These are phyloP conservation scores for Lichenostomus cassidix DNA, from an alignment of 2,113 vertebrate species.

Conservation along the genomic window DNA sequence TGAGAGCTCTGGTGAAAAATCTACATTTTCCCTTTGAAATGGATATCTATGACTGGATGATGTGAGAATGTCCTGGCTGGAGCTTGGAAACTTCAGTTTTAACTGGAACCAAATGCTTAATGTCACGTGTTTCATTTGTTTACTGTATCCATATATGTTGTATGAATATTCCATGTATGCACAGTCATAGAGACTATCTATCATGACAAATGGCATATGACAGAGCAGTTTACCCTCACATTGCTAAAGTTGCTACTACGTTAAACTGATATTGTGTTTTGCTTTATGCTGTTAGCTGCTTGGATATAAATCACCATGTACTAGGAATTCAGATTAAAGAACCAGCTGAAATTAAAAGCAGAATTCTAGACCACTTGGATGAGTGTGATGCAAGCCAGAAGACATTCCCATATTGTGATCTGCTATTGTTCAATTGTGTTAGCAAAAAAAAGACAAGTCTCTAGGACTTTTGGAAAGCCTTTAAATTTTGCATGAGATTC, in stretches of 20 bases:
- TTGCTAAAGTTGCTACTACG: not conserved
- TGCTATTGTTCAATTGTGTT: not conserved
- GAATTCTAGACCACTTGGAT: not conserved
- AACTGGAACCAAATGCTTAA: not conserved
- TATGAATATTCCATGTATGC: not conserved
- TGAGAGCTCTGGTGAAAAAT: not conserved
- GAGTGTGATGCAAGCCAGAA: not conserved
- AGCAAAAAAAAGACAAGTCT: not conserved
- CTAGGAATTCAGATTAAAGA: conserved; percentile 10
- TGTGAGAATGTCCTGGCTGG: not conserved
- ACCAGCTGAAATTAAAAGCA: not conserved
- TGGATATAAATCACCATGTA: not conserved
- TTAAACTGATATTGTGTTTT: not conserved
- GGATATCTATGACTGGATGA: not conserved
- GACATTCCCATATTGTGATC: not conserved
- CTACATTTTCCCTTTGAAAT: not conserved
- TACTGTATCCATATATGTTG: not conserved
- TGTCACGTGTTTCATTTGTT: not conserved
- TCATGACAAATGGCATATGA: not conserved
- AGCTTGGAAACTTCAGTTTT: not conserved
- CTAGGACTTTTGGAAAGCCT: not conserved
- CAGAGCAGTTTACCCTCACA: not conserved
- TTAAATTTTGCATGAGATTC: not conserved
- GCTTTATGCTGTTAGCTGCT: not conserved
- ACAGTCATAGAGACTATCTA: not conserved